These are phyloP conservation scores for Conomelus anceps DNA, from an alignment of 2,888 invertebrate genomes.

Conservation along the genomic window DNA sequence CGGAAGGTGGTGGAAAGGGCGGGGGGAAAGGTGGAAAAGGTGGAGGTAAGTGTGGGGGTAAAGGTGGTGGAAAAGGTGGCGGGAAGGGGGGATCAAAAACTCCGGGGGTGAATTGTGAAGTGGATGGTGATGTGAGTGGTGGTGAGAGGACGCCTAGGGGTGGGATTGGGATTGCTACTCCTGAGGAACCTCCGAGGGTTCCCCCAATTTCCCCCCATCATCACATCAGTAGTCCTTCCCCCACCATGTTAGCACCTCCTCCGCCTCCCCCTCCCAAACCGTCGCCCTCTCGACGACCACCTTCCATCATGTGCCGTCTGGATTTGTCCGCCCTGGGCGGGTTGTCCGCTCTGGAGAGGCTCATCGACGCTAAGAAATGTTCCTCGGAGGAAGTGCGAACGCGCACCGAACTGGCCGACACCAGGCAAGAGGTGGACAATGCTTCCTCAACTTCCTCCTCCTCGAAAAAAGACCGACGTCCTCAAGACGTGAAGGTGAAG, in stretches of 20 bases:
- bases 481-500: not conserved
- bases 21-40: conserved; percentile 38
- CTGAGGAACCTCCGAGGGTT: conserved; percentile 13
- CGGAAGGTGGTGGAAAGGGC: conserved; percentile 38
- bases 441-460: not conserved
- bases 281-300: not conserved
- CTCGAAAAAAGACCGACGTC: not conserved
- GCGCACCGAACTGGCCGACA: conserved; percentile 46
- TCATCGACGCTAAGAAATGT: conserved; percentile 40
- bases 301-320: conserved; percentile 43
- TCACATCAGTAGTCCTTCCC: not conserved
- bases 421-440: conserved; percentile 41
- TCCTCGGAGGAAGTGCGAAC: conserved; percentile 48
- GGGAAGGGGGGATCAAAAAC: conserved; percentile 57
- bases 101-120: conserved; percentile 58
- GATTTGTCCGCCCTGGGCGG: conserved; percentile 42
- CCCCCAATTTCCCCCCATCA: conserved; percentile 29
- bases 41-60: conserved; percentile 57
- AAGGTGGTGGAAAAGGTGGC: conserved; percentile 55
- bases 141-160: conserved; percentile 64
- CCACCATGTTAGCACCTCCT: conserved; percentile 28
- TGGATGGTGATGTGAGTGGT: conserved; percentile 38
- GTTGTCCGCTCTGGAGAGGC: conserved; percentile 28
- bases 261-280: conserved; percentile 34
- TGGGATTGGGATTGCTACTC: conserved; percentile 44